Conservation (phyloP, 2,113 vertebrate genomes). For the Plestiodon gilberti region DNA sequence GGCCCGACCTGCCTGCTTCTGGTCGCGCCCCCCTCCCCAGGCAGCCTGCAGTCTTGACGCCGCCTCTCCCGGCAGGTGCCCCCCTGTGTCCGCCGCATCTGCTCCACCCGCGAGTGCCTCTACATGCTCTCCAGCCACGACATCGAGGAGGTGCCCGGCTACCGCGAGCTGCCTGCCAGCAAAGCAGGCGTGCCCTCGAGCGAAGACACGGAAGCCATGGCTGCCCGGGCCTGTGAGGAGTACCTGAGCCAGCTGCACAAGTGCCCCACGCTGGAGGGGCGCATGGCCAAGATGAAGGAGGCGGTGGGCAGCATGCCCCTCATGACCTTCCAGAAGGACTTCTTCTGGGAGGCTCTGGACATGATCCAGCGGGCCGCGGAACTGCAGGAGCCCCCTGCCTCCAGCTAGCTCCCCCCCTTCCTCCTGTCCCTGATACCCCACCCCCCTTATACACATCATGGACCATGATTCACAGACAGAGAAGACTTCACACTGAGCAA, state of each 20-base stretch:
- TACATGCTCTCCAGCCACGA: conserved; percentile 74
- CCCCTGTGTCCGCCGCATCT: conserved; percentile 65
- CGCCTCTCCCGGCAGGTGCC: conserved; percentile 54
- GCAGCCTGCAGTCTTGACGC: too few relatives aligned
- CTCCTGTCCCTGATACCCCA: neutral
- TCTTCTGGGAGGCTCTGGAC: conserved; percentile 72
- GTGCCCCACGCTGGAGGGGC: conserved; percentile 60
- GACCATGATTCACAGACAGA: conserved; percentile 6
- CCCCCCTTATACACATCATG: neutral
- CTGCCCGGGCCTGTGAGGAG: conserved; percentile 47
- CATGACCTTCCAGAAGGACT: conserved; percentile 65
- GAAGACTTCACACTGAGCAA: neutral
- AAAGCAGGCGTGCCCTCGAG: conserved; percentile 15
- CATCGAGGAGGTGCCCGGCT: conserved; percentile 49
- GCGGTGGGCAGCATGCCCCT: conserved; percentile 72
- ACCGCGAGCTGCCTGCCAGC: conserved; percentile 57
- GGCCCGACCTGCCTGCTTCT: too few relatives aligned
- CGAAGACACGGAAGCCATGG: neutral
- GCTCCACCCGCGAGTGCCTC: conserved; percentile 73
- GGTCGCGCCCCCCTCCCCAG: too few relatives aligned
- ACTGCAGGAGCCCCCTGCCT: neutral
- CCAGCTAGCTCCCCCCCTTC: conserved; percentile 39
- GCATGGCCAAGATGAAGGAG: conserved; percentile 71
- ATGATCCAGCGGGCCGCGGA: conserved; percentile 61
- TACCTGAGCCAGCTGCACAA: conserved; percentile 70